phyloP scores from a whole-genome alignment of 2,113 vertebrate species.

The Donacobius atricapilla region DNA sequence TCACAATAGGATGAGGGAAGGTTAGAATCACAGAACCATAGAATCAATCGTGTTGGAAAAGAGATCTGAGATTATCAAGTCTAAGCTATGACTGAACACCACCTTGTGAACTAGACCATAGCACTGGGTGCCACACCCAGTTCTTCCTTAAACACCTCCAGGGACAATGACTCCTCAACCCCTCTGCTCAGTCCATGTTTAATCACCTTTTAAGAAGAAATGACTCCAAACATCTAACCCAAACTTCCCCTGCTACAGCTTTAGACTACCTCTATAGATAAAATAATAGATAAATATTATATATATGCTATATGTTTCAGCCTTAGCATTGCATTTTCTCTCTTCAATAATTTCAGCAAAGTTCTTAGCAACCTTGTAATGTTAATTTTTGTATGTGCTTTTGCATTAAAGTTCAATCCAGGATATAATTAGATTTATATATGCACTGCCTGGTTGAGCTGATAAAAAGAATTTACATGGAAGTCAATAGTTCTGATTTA shows the following conservation, averaged over 20 bases:
- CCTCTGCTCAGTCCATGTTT: background rate
- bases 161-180: accelerated
- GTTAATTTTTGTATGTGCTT: background rate
- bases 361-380: background rate
- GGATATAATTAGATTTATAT: constrained; percentile 15
- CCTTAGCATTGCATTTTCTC: background rate
- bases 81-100: background rate
- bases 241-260: background rate
- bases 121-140: accelerated
- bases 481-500: background rate
- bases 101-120: background rate
- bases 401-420: background rate
- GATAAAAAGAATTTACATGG: background rate
- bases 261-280: background rate
- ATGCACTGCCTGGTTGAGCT: background rate
- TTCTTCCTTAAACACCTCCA: background rate
- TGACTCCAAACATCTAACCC: background rate
- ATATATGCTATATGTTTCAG: background rate
- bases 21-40: background rate
- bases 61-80: background rate
- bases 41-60: background rate
- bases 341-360: background rate
- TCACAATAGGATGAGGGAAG: background rate
- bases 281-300: background rate
- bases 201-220: background rate